These are phyloP conservation scores for Benthosema pterotum DNA, from an alignment of 2,797 vertebrate genomes.

Conservation along the genomic window DNA sequence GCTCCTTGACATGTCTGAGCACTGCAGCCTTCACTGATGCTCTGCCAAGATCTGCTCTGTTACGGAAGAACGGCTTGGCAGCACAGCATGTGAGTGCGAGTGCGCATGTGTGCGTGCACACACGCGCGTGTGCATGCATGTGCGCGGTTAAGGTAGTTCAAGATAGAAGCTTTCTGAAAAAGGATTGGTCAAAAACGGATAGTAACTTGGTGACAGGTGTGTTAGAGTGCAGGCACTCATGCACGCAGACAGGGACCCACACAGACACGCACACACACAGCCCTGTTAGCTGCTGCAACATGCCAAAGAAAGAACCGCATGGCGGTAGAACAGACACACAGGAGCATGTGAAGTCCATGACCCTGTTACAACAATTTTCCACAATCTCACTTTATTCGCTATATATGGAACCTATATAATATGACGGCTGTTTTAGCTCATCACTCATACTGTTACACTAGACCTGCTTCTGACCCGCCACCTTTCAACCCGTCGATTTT, in stretches of 20 bases:
- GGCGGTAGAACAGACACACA: too few relatives aligned
- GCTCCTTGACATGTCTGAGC: constrained; percentile 51
- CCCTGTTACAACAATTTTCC: too few relatives aligned
- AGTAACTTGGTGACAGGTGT: too few relatives aligned
- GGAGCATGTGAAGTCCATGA: too few relatives aligned
- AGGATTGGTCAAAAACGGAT: too few relatives aligned
- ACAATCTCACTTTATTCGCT: background rate
- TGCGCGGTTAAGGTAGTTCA: constrained; percentile 12
- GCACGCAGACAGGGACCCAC: constrained; percentile 21
- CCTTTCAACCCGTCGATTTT: too few relatives aligned
- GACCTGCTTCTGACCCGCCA: too few relatives aligned
- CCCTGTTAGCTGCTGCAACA: constrained; percentile 1
- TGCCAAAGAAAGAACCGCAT: too few relatives aligned
- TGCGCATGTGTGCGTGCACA: background rate
- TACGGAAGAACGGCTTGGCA: constrained; percentile 50
- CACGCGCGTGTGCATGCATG: constrained; percentile 9
- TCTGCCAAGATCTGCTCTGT: constrained; percentile 52
- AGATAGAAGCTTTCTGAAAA: too few relatives aligned
- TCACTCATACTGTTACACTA: too few relatives aligned
- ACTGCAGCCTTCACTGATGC: constrained; percentile 32
- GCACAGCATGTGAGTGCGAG: constrained; percentile 14
- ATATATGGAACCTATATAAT: background rate
- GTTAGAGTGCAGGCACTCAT: constrained; percentile 11
- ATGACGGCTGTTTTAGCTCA: background rate
- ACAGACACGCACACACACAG: constrained; percentile 7